phyloP scores from a whole-genome alignment of 2,888 invertebrate genomes.

The Drosophila longiperda region DNA sequence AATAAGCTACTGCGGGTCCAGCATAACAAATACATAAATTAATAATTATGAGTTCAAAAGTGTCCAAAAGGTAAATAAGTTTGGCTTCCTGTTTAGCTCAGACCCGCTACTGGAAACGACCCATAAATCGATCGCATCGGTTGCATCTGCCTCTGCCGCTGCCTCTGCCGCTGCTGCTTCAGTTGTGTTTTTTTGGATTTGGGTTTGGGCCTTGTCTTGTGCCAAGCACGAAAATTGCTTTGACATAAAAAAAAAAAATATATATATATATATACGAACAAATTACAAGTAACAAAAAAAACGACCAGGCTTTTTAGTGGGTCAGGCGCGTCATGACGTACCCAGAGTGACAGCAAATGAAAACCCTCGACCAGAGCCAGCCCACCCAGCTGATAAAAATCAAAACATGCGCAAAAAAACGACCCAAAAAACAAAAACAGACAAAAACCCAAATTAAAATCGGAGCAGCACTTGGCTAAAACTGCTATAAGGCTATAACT shows the following conservation, averaged over 20 bases:
- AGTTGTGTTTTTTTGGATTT: slow-evolving; percentile 9
- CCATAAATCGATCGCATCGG: slow-evolving; percentile 43
- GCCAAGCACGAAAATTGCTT: slow-evolving; percentile 80
- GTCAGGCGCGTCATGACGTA: slow-evolving; percentile 79
- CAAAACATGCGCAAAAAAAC: slow-evolving; percentile 81
- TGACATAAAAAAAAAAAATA: slow-evolving; percentile 70
- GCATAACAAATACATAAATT: slow-evolving; percentile 47
- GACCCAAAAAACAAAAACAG: slow-evolving; percentile 42
- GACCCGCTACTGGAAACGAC: slow-evolving; percentile 52
- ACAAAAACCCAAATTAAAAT: slow-evolving; percentile 77
- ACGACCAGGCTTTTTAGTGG: slow-evolving; percentile 63
- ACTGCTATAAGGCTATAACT: slow-evolving; percentile 8
- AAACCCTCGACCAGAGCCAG: slow-evolving; percentile 56
- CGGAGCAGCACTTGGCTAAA: slow-evolving; percentile 67
- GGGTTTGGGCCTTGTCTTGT: slow-evolving; percentile 45
- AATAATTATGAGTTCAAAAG: slow-evolving; percentile 77
- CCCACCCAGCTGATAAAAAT: slow-evolving; percentile 81
- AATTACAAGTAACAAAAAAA: slow-evolving; percentile 17
- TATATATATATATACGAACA: slow-evolving; percentile 13
- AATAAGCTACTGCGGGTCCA: slow-evolving; percentile 3
- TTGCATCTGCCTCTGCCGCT: slow-evolving; percentile 24
- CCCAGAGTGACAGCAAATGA: slow-evolving; percentile 36
- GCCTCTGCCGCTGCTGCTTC: background rate
- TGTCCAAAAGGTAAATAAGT: slow-evolving; percentile 75
- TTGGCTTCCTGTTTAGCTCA: slow-evolving; percentile 58